Base-by-base conservation (phyloP, 1,140 invertebrate species). In the Mylabris phalerata region DNA sequence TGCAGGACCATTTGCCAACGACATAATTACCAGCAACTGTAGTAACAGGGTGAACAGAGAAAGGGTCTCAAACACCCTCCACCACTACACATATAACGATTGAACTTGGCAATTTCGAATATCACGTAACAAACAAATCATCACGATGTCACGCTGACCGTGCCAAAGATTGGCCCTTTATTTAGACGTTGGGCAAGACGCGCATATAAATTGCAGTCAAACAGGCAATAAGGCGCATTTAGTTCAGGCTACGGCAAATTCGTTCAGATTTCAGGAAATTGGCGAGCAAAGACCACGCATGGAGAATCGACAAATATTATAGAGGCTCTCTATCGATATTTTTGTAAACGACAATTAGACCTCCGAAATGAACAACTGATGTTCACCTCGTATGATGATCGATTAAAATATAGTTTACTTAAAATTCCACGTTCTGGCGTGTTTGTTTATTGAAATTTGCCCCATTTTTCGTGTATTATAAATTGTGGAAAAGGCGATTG, bases 151-250 rank as follows among this genome's bases (percentile, higher is more conserved):
- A 61, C 58, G 61, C 58, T 64, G 60, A 62, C 62, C 66, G 50
- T 55, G 55, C 57, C 61, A 64, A 66, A 67, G 66, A 65, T 68
- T 64, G 64, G 50, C 48, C 55, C 59, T 66, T 67, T 70, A 68
- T 68, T 70, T 67, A 64, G 59, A 54, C 46, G 41, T n/a, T 42
- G 55, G 59, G 55, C 60, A 66, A 62, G 67, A 61, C 65, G 57
- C 58, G 70, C 70, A 72, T 72, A 72, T 67, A 69, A 72, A 72
- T 72, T 49, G 69, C 56, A 52, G 57, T 69, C 62, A 70, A 72
- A 56, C 58, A 72, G 70, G 66, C 64, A 70, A 67, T 70, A 72
- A 65, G 61, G 60, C 60, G 56, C 60, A 60, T 63, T 68, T 60
- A 62, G 60, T 60, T 56, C 47, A 60, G 50, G 59, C 60, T 62